Evolutionary conservation across 2,888 invertebrate genomes (phyloP), one percentile per base, ranked within the genome.

Genomic region (Ypsolopha sequella): DNA sequence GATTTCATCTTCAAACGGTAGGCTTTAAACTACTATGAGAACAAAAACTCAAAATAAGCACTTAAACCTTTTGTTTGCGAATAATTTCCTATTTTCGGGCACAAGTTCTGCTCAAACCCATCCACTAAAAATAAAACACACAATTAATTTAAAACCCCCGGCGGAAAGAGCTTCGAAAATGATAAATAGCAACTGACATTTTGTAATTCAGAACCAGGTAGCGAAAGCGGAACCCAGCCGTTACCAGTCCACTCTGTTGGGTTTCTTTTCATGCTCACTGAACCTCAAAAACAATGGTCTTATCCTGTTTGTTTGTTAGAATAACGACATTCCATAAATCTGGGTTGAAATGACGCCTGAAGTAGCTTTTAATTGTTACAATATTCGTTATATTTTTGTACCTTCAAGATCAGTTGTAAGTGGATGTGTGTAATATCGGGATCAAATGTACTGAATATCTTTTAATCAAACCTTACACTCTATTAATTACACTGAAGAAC

Each of bases 241-340:
- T 51, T 52, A 55, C 54, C 55, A 50, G 46, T 44, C 49, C 53
- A 55, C 55, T 51, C 48, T 53, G 53, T 53, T 55, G 48, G 36
- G 44, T 41, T 55, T 61, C 57, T 60, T 64, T 58, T 58, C 55
- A 55, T 56, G 60, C 59, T 58, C 58, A 55, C 53, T 54, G 59
- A 56, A 56, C 58, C 59, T 55, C 56, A 54, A 60, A 63, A 68
- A 66, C 65, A 67, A 65, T 67, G 60, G 36, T 48, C 33, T 47
- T 41, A 47, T 44, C 24, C 47, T 47, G 36, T 53, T 51, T 50
- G 41, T 48, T 48, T 53, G 24, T 36, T 36, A 46, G 39, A 52
- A 49, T 52, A 52, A 52, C 52, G 48, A 48, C 48, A 44, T 49
- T 48, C 44, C 52, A 52, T 52, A 52, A 52, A 52, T 52, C 48